phyloP scores from a whole-genome alignment of 2,888 invertebrate genomes.

The Tryphoninae sp. region DNA sequence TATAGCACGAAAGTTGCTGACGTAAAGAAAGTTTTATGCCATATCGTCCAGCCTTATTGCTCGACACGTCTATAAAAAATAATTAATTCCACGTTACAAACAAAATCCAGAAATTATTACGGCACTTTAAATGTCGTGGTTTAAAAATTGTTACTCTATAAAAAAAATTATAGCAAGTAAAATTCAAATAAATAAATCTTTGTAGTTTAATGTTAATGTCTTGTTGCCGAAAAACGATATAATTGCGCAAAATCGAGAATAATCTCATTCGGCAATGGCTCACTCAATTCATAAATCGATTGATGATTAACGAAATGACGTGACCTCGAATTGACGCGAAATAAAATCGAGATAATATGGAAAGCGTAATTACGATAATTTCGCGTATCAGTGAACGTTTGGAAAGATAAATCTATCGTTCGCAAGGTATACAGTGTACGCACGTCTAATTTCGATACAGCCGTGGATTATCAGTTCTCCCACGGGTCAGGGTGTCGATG shows the following conservation, averaged over 20 bases:
- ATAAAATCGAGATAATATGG: slow-evolving; percentile 23
- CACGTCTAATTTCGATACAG: slow-evolving; percentile 8
- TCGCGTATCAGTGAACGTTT: slow-evolving; percentile 1
- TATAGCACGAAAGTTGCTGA: not conserved
- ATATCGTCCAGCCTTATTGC: too few relatives aligned
- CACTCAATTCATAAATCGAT: not conserved
- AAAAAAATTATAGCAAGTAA: too few relatives aligned
- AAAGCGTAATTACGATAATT: slow-evolving; percentile 17
- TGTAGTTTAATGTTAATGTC: too few relatives aligned
- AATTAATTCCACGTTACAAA: too few relatives aligned
- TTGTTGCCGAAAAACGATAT: too few relatives aligned
- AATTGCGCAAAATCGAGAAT: too few relatives aligned
- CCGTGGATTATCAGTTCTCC: slow-evolving; percentile 37
- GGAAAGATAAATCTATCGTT: slow-evolving; percentile 19
- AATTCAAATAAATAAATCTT: too few relatives aligned
- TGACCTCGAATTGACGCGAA: slow-evolving; percentile 4
- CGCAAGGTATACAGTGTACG: slow-evolving; percentile 24
- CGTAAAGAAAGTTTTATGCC: too few relatives aligned
- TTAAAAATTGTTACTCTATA: too few relatives aligned
- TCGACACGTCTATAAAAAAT: too few relatives aligned
- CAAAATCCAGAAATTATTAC: too few relatives aligned
- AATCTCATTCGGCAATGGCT: not conserved
- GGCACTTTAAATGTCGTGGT: too few relatives aligned
- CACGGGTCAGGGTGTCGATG: slow-evolving; percentile 22
- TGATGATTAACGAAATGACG: slow-evolving; percentile 6